Evolutionary conservation across 2,888 invertebrate genomes (phyloP), one percentile per base, ranked within the genome.

Genomic region (Yponomeuta plumbellus): DNA sequence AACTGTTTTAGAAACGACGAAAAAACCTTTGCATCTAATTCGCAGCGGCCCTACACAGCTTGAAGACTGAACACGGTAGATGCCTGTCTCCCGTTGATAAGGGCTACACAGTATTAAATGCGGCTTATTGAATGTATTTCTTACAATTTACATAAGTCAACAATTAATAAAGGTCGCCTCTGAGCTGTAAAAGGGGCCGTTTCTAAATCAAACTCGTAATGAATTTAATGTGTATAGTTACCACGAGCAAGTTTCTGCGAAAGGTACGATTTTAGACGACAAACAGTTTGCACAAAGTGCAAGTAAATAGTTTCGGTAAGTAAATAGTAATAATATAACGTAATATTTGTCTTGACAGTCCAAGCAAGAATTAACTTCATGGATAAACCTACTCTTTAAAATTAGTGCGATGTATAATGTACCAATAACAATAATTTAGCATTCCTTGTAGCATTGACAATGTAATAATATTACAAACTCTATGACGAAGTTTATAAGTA

Each of bases 51-150:
- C 59, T 21, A 22, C 59, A 22, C 21, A 21, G 59, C 23, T 59
- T 59, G 23, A 59, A 23, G 67, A 68, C 67, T 39, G 64, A 66
- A 67, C 69, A 68, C 68, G 70, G 71, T 70, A 75, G 77, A 78
- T 76, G 80, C 79, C 86, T 86, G 86, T 74, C 74, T 73, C 71
- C 73, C 71, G 75, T 75, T 79, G 87, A 88, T 88, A 88, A 87
- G 83, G 80, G 79, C 81, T 80, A 80, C 78, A 78, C 71, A 76
- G 78, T 75, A 81, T 83, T 85, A 81, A 83, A 82, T 74, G 78
- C 74, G 75, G 78, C 80, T 85, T 85, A 84, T 81, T 81, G 80
- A 80, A 81, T 81, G 82, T 81, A 81, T 84, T 77, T 77, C 76
- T 71, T 73, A 79, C 78, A 80, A 83, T 85, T 82, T 84, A 79